Base-by-base conservation (phyloP, 2,113 vertebrate species). In the Dendrocopos noguchii region DNA sequence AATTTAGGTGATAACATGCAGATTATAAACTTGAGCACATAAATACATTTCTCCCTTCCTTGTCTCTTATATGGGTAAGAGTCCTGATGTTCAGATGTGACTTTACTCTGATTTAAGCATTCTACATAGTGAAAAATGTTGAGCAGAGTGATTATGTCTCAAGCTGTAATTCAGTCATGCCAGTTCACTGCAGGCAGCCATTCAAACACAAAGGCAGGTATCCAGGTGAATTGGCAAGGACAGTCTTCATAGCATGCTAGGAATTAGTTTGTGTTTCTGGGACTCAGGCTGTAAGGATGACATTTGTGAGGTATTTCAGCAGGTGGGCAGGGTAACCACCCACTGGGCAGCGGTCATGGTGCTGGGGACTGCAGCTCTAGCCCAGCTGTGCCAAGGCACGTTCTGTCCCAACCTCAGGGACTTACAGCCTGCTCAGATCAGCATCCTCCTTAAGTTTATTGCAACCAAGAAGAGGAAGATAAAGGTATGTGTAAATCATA, bases 31-130 rank as follows among this genome's bases (percentile, higher is more conserved):
- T 34, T 31, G 34, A 44, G 34, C 0, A 0, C 57, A 12, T 18
- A 42, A 78, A 61, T 36, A 11, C 12, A 16, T 60, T 77, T 80
- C 64, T 67, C 27, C 15, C 24, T 91, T 79, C 28, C 55, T 56
- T 34, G 11, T 36, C 53, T 56, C 27, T 56, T 27, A 34, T 7
- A 12, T 44, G 44, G 19, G 19, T 55, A 64, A 76, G 52, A 85
- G 52, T 34, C 42, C 52, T 83, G 82, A 46, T 42, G 24, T 75
- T 80, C 59, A 75, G 46, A 33, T 84, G 50, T 86, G 82, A 65
- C 47, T 77, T 61, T 67, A 57, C 52, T 81, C 50, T 68, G 25
- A 80, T 55, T 90, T 50, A 90, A 87, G 34, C 73, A 28, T 78
- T 80, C 33, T 21, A 10, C 33, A 39, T 0, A 0, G 57, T 74